Conservation (phyloP, 2,888 invertebrate species). For the Sceliomorpha sp. region DNA sequence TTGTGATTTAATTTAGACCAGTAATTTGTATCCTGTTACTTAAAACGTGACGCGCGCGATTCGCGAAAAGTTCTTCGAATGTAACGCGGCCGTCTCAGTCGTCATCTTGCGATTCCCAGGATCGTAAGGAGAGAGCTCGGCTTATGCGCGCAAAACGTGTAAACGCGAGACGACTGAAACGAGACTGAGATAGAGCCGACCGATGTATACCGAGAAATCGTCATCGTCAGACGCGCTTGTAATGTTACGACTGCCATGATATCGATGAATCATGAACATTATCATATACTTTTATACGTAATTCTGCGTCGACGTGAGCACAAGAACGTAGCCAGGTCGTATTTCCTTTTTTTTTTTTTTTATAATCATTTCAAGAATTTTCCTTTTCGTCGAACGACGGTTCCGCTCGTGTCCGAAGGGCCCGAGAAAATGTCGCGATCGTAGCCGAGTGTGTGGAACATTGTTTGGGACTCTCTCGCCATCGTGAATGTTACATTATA, state of each 20-base stretch:
- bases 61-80: no score
- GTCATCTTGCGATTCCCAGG: no score
- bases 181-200: no score
- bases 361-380: slow-evolving; percentile 13
- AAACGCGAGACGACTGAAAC: no score
- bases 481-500: slow-evolving; percentile 51
- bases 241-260: slow-evolving; percentile 13
- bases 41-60: background rate
- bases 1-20: slow-evolving; percentile 14
- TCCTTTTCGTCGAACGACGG: slow-evolving; percentile 14
- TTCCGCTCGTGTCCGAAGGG: slow-evolving; percentile 22
- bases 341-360: no score
- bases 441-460: slow-evolving; percentile 1
- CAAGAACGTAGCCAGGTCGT: slow-evolving; percentile 10
- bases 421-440: slow-evolving; percentile 20
- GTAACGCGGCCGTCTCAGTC: no score
- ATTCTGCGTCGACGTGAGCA: slow-evolving; percentile 20
- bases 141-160: no score
- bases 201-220: background rate
- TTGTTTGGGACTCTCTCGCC: slow-evolving; percentile 22
- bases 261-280: slow-evolving; percentile 22
- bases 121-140: no score
- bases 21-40: background rate
- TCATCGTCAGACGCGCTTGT: no score
- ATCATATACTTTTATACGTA: slow-evolving; percentile 35